Evolutionary conservation across 2,888 invertebrate species (phyloP), one percentile per base, ranked within the genome.

Genomic region (Dicycla oo): DNA sequence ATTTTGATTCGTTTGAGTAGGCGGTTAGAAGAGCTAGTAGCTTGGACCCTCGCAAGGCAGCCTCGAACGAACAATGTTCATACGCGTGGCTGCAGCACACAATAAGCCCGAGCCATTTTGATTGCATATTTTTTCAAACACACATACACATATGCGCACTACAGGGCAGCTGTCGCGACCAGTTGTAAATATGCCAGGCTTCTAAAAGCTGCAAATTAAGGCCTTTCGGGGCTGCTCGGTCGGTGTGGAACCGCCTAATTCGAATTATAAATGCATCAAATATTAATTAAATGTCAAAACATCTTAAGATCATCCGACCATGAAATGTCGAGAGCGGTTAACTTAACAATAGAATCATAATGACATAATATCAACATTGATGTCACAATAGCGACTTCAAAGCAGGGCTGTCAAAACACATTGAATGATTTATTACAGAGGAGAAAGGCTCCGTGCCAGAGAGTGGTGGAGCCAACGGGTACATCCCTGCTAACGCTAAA

Each of bases 371-470:
- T 30, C 60, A 63, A 78, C 68, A 63, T 66, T 66, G 67, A 82
- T 68, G 72, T 64, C 75, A 79, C 80, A 79, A 78, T 80, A 72
- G 54, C 53, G 47, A 67, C 74, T 62, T 81, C 85, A 80, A 79
- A 82, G 78, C 58, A 53, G 54, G 40, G 49, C 69, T 83, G 81
- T 81, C 78, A 69, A 69, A 83, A 81, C 69, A 78, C 66, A 68
- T 82, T 75, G 75, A 74, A 80, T 85, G 72, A 75, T 86, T 87
- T 78, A 76, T 93, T 93, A 60, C 90, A 96, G 96, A 95, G 79
- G 96, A 96, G 83, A 95, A 96, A 83, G 93, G 92, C 2, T 90
- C 95, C 0, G 93, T 88, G 3, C 92, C 94, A 0, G 95, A 95
- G 72, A 88, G 88, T 18, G 93, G 92, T 8, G 93, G 92, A 11